Base-by-base conservation (phyloP, 1,140 invertebrate genomes). In the Battus philenor region DNA sequence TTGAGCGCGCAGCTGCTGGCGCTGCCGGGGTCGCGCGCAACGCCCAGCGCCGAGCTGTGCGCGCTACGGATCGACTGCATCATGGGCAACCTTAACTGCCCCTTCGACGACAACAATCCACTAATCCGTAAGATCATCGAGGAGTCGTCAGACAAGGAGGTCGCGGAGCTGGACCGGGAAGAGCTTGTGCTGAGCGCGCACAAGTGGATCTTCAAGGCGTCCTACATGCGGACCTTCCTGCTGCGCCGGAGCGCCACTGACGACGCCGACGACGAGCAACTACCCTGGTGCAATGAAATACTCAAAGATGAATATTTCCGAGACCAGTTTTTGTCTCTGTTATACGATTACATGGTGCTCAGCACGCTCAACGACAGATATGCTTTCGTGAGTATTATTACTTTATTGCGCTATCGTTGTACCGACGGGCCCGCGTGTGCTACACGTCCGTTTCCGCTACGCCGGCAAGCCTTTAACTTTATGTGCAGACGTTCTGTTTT, bases 361-460 rank as follows among this genome's bases (percentile, higher is more conserved):
- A 13, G 43, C 4, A 47, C 60, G 1, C 32, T 76, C 1, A 24
- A 51, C 17, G 63, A 69, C 10, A 61, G 52, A 26, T 79, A 79
- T 31, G 58, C 57, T 5, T 76, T 69, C 47, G 75, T 79, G 32
- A 79, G 75, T 76, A 57, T 32, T 44, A 30, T 22, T 16, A 10
- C 44, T 36, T 22, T 30, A 22, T 10, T 38, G 32, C 43, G n/a
- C n/a, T n/a, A n/a, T n/a, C n/a, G n/a, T n/a, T n/a, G n/a, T n/a
- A n/a, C n/a, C n/a, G n/a, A n/a, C n/a, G n/a, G n/a, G n/a, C n/a
- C n/a, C n/a, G n/a, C n/a, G n/a, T n/a, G n/a, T n/a, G n/a, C n/a
- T n/a, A n/a, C n/a, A n/a, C n/a, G n/a, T n/a, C n/a, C n/a, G n/a
- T n/a, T n/a, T n/a, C n/a, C n/a, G n/a, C n/a, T n/a, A n/a, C n/a